Evolutionary conservation across 2,888 invertebrate species (phyloP).

Genomic region (Epirrita christyi): DNA sequence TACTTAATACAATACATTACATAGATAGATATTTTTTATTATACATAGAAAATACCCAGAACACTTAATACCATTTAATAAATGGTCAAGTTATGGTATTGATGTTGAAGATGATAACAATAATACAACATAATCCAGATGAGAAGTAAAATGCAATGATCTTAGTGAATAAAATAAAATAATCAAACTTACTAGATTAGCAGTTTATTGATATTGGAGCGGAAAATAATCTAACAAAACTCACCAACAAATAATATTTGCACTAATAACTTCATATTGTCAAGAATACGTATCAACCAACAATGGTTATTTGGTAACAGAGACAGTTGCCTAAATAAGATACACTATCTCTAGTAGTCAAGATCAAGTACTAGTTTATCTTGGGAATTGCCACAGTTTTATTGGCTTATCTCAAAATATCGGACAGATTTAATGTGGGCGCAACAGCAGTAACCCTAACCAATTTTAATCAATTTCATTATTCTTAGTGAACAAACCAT

Average conservation of each 20-base stretch:
- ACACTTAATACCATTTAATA: too few relatives aligned
- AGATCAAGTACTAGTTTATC: constrained; percentile 53
- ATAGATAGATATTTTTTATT: too few relatives aligned
- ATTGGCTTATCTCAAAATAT: constrained; percentile 29
- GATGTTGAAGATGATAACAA: too few relatives aligned
- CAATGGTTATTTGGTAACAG: constrained; percentile 24
- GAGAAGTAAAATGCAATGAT: too few relatives aligned
- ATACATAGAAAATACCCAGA: too few relatives aligned
- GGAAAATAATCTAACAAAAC: constrained; percentile 25
- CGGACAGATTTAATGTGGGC: neutral
- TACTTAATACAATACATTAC: too few relatives aligned
- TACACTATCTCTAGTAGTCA: constrained; percentile 51
- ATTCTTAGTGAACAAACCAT: neutral
- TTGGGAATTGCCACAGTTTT: constrained; percentile 42
- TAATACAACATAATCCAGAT: too few relatives aligned
- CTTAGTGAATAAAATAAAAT: too few relatives aligned
- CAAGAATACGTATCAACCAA: constrained; percentile 44
- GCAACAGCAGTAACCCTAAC: neutral
- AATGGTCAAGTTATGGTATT: too few relatives aligned
- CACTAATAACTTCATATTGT: constrained; percentile 43
- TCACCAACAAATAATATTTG: constrained; percentile 47
- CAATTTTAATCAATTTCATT: neutral
- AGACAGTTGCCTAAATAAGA: constrained; percentile 38
- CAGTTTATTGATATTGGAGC: too few relatives aligned
- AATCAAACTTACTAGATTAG: too few relatives aligned